Percentiles rank a stretch among this genome's conserved stretches.
phyloP scores from a whole-genome alignment of 2,888 invertebrate genomes.

The Halictus ligatus region DNA sequence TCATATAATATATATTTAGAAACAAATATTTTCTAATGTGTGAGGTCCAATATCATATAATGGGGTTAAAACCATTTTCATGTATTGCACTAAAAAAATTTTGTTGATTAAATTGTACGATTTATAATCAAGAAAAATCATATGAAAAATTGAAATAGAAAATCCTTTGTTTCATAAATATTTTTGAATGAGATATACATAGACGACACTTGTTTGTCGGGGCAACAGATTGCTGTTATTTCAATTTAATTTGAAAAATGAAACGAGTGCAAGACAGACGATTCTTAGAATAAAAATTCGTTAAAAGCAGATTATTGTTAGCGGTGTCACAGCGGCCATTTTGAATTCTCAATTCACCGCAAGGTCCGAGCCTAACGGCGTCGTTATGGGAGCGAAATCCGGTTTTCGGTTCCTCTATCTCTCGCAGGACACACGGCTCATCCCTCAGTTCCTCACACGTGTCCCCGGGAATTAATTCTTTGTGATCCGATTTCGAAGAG shows the following conservation, averaged over 20 bases:
- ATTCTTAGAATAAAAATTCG: neutral
- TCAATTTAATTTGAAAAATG: too few species aligned
- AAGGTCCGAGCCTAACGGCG: neutral
- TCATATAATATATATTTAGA: neutral
- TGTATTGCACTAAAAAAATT: neutral
- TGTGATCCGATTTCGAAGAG: conserved; percentile 18
- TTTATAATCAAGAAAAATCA: too few species aligned
- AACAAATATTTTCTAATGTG: neutral
- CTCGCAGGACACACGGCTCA: neutral
- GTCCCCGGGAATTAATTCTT: conserved; percentile 61
- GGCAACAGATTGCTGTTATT: too few species aligned
- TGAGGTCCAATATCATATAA: too few species aligned
- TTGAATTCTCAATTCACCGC: neutral
- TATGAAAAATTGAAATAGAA: too few species aligned
- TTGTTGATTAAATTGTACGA: neutral
- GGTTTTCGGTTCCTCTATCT: conserved; percentile 64
- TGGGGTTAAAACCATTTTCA: too few species aligned
- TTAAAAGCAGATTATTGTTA: neutral
- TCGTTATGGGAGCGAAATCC: conserved; percentile 51
- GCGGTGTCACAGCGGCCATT: neutral
- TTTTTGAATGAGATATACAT: too few species aligned
- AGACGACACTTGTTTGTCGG: too few species aligned
- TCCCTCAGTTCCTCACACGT: neutral
- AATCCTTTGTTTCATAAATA: too few species aligned
- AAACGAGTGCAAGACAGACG: neutral